phyloP scores from a whole-genome alignment of 2,888 invertebrate species.

The Eustalomyia histrio region DNA sequence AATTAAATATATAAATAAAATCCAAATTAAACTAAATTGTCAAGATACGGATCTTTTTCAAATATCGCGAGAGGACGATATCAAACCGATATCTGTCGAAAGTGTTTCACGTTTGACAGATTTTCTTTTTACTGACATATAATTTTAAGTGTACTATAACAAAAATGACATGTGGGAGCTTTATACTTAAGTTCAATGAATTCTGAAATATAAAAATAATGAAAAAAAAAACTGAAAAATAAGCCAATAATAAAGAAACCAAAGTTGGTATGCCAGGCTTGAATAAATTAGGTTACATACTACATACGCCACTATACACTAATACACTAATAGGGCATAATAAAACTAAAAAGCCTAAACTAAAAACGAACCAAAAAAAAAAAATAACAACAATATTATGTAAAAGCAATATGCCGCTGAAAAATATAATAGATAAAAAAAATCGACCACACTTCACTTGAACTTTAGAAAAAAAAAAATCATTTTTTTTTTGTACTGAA shows the following conservation, averaged over 20 bases:
- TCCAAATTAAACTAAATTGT: too few species aligned
- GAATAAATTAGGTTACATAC: constrained; percentile 55
- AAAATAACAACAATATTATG: too few species aligned
- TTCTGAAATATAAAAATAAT: constrained; percentile 41
- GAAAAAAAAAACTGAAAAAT: constrained; percentile 14
- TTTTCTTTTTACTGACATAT: too few species aligned
- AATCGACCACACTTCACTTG: constrained; percentile 19
- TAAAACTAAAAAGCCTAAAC: constrained; percentile 2
- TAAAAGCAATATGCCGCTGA: constrained; percentile 29
- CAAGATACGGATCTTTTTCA: too few species aligned
- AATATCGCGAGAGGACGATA: too few species aligned
- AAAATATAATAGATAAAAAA: constrained; percentile 1
- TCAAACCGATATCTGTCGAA: too few species aligned
- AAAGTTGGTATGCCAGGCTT: constrained; percentile 26
- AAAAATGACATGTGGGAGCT: constrained; percentile 56
- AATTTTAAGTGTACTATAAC: too few species aligned
- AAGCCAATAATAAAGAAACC: too few species aligned
- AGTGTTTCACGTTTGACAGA: too few species aligned
- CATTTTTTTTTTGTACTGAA: not conserved
- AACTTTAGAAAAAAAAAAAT: constrained; percentile 11
- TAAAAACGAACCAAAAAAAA: not conserved
- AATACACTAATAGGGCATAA: constrained; percentile 8
- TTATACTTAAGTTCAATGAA: constrained; percentile 58
- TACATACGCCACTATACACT: not conserved
- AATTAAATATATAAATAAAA: too few species aligned